phyloP scores from a whole-genome alignment of 2,888 invertebrate species.

The Monochamus alternatus region DNA sequence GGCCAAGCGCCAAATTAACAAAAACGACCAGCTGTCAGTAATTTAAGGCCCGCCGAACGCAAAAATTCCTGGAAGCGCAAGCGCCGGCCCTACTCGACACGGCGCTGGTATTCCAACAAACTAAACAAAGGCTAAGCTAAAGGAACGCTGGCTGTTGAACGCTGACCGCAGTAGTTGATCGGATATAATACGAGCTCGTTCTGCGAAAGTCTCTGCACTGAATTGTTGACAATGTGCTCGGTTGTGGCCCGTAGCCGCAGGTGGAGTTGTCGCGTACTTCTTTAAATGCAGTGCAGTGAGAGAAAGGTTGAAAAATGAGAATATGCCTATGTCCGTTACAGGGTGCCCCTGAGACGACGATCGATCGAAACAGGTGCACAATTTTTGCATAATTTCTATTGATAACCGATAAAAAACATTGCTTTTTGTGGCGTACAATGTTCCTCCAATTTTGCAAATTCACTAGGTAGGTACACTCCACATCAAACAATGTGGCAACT shows the following conservation, averaged over 20 bases:
- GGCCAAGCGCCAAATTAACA: not conserved
- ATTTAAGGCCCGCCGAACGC: not conserved
- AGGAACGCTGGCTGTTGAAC: slow-evolving; percentile 25
- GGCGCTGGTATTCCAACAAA: slow-evolving; percentile 16
- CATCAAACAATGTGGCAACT: no score
- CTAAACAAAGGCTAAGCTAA: slow-evolving; percentile 15
- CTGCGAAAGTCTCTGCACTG: slow-evolving; percentile 54
- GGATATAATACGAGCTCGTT: slow-evolving; percentile 49
- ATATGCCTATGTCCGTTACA: slow-evolving; percentile 5
- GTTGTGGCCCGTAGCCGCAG: slow-evolving; percentile 26
- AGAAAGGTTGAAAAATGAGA: slow-evolving; percentile 15
- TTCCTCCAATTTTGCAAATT: no score
- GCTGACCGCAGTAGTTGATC: slow-evolving; percentile 46
- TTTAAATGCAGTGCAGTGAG: slow-evolving; percentile 20
- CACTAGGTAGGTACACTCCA: no score
- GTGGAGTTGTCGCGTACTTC: slow-evolving; percentile 5
- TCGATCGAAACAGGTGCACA: slow-evolving; percentile 9
- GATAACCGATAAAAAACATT: no score
- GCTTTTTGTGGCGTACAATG: no score
- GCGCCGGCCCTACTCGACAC: not conserved
- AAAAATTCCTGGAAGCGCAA: slow-evolving; percentile 30
- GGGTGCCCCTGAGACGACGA: not conserved
- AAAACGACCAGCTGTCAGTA: not conserved
- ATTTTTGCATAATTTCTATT: not conserved
- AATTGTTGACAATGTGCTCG: slow-evolving; percentile 50